These are phyloP conservation scores for Cydia strobilella DNA, from an alignment of 1,140 invertebrate genomes.

Conservation along the genomic window DNA sequence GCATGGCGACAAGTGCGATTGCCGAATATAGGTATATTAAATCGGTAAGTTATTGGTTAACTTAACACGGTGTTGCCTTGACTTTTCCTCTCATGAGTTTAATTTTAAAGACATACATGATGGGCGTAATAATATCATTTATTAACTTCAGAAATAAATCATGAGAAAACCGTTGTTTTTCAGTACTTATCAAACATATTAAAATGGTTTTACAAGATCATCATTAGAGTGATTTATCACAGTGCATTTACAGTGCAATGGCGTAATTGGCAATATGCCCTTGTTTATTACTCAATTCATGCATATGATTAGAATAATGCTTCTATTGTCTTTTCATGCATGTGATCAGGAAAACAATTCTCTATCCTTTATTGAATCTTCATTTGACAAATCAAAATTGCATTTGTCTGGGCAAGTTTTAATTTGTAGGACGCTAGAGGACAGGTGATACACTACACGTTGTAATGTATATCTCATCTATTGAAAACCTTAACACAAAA, in stretches of 20 bases:
- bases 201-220: too few relatives aligned
- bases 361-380: background rate
- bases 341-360: background rate
- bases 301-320: background rate
- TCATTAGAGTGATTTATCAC: too few relatives aligned
- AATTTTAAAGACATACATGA: too few relatives aligned
- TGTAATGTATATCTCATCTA: too few relatives aligned
- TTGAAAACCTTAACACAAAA: too few relatives aligned
- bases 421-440: background rate
- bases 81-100: background rate
- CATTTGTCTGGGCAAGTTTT: background rate
- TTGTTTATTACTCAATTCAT: background rate
- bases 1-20: conserved; percentile 6
- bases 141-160: too few relatives aligned
- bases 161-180: too few relatives aligned
- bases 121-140: too few relatives aligned
- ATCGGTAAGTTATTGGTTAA: conserved; percentile 2
- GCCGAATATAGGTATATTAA: background rate
- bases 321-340: background rate
- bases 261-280: conserved; percentile 3
- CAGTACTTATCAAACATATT: too few relatives aligned
- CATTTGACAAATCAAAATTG: too few relatives aligned
- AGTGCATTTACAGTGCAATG: background rate
- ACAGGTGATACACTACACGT: background rate
- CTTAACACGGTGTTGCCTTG: background rate